A percentile compares a stretch with the other conserved stretches of the same genome.
phyloP scores from a whole-genome alignment of 2,888 invertebrate species.

The Macropis europaea region DNA sequence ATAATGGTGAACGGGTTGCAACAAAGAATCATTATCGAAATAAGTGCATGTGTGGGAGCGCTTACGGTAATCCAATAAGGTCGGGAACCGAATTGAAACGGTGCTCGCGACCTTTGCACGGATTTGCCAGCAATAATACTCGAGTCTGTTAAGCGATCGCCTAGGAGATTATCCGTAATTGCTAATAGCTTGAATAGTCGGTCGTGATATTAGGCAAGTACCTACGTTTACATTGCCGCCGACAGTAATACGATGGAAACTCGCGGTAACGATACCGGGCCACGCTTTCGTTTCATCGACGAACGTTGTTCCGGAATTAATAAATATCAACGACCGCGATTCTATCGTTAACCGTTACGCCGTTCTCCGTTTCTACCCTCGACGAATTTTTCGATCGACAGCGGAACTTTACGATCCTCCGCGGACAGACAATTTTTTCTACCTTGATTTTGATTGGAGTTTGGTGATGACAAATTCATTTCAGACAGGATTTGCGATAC shows the following conservation, averaged over 20 bases:
- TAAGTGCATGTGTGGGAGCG: slow-evolving; percentile 14
- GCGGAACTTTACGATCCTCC: no score
- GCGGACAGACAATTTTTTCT: no score
- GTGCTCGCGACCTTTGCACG: slow-evolving; percentile 37
- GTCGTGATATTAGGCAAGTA: slow-evolving; percentile 52
- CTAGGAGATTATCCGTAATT: slow-evolving; percentile 70
- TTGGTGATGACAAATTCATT: no score
- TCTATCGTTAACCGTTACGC: background rate
- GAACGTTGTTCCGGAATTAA: slow-evolving; percentile 2
- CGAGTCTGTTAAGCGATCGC: slow-evolving; percentile 64
- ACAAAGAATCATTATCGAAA: slow-evolving; percentile 36
- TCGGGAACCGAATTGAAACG: slow-evolving; percentile 22
- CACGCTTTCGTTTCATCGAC: slow-evolving; percentile 18
- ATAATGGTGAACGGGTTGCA: background rate
- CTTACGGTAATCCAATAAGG: slow-evolving; percentile 48
- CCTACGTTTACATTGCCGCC: slow-evolving; percentile 42
- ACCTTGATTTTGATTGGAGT: no score
- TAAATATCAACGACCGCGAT: slow-evolving; percentile 1
- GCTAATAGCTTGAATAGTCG: slow-evolving; percentile 67
- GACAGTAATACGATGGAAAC: slow-evolving; percentile 64
- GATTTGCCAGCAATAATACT: slow-evolving; percentile 62
- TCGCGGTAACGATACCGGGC: slow-evolving; percentile 60
- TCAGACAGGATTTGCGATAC: no score
- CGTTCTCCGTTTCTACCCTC: background rate
- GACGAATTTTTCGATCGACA: background rate